Conservation (phyloP, 1,140 invertebrate genomes). For the Teleopsis dalmanni region DNA sequence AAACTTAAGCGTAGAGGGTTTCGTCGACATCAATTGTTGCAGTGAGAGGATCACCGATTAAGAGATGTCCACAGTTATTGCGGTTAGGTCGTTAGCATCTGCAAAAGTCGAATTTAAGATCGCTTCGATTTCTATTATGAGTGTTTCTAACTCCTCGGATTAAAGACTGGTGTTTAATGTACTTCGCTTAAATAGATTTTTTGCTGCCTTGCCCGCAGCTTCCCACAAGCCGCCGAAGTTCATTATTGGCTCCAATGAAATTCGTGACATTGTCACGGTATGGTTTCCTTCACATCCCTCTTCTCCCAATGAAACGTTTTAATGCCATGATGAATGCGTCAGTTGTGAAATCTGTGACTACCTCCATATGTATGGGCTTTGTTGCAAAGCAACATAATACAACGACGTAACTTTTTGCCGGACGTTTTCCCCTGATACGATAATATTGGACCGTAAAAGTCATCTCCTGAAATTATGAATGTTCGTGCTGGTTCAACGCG, state of each 20-base stretch:
- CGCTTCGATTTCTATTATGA: background rate
- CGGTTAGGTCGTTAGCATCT: background rate
- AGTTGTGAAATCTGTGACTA: conserved; percentile 19
- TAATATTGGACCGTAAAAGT: conserved; percentile 17
- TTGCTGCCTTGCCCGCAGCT: conserved; percentile 3
- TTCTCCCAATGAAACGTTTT: conserved; percentile 16
- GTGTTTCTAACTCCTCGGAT: conserved; percentile 7
- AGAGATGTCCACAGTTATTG: conserved; percentile 3
- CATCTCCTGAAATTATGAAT: conserved; percentile 15
- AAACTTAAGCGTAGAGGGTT: background rate
- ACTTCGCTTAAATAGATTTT: background rate
- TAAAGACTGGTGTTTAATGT: background rate
- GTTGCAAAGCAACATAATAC: conserved; percentile 13
- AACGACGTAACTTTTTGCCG: conserved; percentile 8
- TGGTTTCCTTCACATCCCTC: conserved; percentile 15
- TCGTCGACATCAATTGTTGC: too few relatives aligned
- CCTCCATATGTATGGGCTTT: conserved; percentile 31
- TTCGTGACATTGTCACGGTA: conserved; percentile 37
- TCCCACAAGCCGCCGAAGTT: conserved; percentile 7
- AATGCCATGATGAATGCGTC: conserved; percentile 19
- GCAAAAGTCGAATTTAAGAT: background rate
- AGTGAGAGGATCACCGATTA: conserved; percentile 1
- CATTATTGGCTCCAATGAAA: conserved; percentile 23
- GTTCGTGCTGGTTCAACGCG: background rate
- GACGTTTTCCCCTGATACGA: conserved; percentile 6